Percentiles rank a stretch among this genome's conserved stretches.
Evolutionary conservation across 2,797 vertebrate genomes (phyloP).

Genomic region (Falco novaeseelandiae): DNA sequence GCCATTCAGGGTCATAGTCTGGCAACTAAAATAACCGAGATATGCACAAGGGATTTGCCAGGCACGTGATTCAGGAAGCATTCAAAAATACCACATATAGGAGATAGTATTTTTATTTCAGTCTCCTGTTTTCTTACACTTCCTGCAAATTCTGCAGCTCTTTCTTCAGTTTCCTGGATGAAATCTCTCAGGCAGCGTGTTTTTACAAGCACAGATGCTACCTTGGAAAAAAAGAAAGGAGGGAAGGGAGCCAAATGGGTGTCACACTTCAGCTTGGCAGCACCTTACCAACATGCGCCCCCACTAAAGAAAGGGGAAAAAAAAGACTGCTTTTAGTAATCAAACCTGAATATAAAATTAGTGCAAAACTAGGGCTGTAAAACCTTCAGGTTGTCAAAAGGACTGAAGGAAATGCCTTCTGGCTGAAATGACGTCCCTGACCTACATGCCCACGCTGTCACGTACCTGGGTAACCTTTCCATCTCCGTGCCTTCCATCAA

Average conservation of each 20-base stretch:
- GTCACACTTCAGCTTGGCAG: neutral
- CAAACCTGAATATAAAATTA: neutral
- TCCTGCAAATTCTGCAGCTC: slow-evolving; percentile 22
- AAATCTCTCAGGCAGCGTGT: neutral
- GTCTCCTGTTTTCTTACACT: slow-evolving; percentile 7
- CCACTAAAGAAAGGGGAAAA: accelerated
- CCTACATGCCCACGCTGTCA: neutral
- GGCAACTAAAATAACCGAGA: slow-evolving; percentile 1
- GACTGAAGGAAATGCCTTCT: neutral
- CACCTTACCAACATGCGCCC: neutral
- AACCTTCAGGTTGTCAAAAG: neutral
- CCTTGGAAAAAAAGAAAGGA: slow-evolving; percentile 8
- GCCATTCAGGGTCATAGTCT: slow-evolving; percentile 5
- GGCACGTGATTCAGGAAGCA: neutral
- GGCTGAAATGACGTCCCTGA: neutral
- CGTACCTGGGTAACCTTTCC: neutral
- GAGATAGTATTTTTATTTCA: slow-evolving; percentile 17
- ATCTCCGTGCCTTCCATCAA: neutral
- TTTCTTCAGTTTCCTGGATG: slow-evolving; percentile 36
- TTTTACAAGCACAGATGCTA: slow-evolving; percentile 51
- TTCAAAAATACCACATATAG: neutral
- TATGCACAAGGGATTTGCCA: slow-evolving; percentile 6
- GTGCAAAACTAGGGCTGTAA: neutral
- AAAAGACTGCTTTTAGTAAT: neutral
- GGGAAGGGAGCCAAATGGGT: slow-evolving; percentile 2